Evolutionary conservation across 2,797 vertebrate genomes (phyloP).

Genomic region (Gallinago stenura): DNA sequence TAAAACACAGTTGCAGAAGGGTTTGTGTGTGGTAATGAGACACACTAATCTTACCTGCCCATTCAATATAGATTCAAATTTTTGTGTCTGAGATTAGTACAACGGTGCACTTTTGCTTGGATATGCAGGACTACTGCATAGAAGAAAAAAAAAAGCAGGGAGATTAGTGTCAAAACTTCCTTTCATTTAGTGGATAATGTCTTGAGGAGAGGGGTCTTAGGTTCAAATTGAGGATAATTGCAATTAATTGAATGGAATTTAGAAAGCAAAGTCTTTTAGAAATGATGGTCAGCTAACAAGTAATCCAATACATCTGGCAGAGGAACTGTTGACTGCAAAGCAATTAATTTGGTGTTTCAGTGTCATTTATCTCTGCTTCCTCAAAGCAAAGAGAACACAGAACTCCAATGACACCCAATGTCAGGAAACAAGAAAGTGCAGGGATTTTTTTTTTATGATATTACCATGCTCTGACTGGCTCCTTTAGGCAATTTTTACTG

Average conservation of each 20-base stretch:
- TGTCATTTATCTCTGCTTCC: slow-evolving; percentile 39
- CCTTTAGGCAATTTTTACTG: background rate
- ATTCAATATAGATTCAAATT: slow-evolving; percentile 49
- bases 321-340: background rate
- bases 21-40: background rate
- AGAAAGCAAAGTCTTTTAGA: slow-evolving; percentile 34
- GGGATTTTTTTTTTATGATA: background rate
- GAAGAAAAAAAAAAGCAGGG: background rate
- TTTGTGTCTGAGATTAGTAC: slow-evolving; percentile 1
- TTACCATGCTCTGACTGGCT: background rate
- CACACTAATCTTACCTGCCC: slow-evolving; percentile 18
- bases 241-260: slow-evolving; percentile 57
- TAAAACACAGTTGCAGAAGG: background rate
- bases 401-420: background rate
- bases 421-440: background rate
- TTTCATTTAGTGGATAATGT: slow-evolving; percentile 37
- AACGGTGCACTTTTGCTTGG: slow-evolving; percentile 30
- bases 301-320: background rate
- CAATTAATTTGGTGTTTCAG: slow-evolving; percentile 24
- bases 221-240: slow-evolving; percentile 42
- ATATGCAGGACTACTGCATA: background rate
- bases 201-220: background rate
- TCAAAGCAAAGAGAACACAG: background rate
- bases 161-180: slow-evolving; percentile 50
- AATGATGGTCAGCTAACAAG: slow-evolving; percentile 24